phyloP scores from a whole-genome alignment of 1,140 invertebrate species.

The Trichonephila clavipes region DNA sequence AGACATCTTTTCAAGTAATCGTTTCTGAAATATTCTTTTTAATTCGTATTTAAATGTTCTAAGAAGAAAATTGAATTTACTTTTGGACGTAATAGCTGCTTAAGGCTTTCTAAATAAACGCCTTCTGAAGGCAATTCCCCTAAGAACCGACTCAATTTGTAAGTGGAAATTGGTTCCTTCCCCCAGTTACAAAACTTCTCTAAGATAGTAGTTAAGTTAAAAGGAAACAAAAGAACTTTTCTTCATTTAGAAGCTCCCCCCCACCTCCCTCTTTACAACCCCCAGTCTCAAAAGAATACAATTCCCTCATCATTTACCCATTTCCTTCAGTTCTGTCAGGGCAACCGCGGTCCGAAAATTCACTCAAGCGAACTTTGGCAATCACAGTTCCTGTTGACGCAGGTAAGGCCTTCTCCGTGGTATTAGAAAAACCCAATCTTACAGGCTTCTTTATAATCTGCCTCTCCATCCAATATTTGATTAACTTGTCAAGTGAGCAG shows the following conservation, averaged over 20 bases:
- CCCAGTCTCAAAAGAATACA: neutral
- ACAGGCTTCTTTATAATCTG: constrained; percentile 36
- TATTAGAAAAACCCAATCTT: constrained; percentile 43
- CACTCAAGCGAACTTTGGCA: neutral
- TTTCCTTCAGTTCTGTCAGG: neutral
- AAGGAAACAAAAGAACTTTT: neutral
- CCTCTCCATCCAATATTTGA: constrained; percentile 51
- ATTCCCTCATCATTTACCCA: constrained; percentile 32
- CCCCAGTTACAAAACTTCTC: neutral
- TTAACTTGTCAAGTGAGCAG: constrained; percentile 45
- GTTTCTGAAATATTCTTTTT: too few species aligned
- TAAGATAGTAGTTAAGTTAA: neutral
- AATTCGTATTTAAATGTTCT: neutral
- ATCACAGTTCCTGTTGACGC: constrained; percentile 17
- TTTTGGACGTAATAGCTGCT: too few species aligned
- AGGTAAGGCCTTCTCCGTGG: neutral
- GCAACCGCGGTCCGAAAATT: constrained; percentile 10
- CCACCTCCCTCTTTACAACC: neutral
- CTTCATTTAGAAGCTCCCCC: neutral
- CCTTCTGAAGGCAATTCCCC: neutral
- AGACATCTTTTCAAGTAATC: too few species aligned
- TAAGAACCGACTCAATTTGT: constrained; percentile 4
- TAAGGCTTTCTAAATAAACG: constrained; percentile 5
- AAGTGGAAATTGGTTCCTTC: neutral
- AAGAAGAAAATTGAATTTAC: constrained; percentile 18